phyloP scores from a whole-genome alignment of 2,113 vertebrate species.

The Thomomys bottae region DNA sequence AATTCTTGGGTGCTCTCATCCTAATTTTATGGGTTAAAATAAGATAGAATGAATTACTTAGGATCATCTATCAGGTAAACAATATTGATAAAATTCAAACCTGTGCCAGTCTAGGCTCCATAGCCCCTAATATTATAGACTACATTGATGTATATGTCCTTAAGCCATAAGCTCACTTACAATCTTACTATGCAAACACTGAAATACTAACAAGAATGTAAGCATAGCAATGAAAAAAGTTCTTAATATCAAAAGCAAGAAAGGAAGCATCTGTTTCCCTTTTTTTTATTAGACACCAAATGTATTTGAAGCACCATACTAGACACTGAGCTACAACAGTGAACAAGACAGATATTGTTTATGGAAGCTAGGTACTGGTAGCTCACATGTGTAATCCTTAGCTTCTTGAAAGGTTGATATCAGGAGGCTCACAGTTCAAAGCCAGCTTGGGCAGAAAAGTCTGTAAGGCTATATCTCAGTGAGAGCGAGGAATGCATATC shows the following conservation, averaged over 20 bases:
- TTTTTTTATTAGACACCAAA: conserved; percentile 12
- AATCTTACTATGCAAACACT: conserved; percentile 27
- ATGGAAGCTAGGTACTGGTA: no score
- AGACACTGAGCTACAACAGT: background rate
- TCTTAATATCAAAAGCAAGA: conserved; percentile 26
- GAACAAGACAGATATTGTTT: background rate
- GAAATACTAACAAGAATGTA: conserved; percentile 39
- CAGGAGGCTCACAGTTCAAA: background rate
- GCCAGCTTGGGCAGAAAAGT: background rate
- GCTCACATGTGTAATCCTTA: no score
- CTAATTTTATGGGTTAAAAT: conserved; percentile 49
- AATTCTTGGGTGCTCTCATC: background rate
- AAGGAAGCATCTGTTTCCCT: conserved; percentile 4
- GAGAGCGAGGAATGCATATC: no score
- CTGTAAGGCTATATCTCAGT: no score
- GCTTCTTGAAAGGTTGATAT: no score
- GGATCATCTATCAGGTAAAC: background rate
- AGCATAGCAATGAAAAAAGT: background rate
- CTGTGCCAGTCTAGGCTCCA: background rate
- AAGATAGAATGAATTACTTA: background rate
- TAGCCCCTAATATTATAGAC: background rate
- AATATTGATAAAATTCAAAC: conserved; percentile 1
- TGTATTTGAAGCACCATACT: background rate
- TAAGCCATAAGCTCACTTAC: conserved; percentile 18
- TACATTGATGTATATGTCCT: background rate